Percentiles rank a stretch among this genome's conserved stretches.
Conservation (phyloP, 1,140 invertebrate species). For the Brachionus plicatilis region DNA sequence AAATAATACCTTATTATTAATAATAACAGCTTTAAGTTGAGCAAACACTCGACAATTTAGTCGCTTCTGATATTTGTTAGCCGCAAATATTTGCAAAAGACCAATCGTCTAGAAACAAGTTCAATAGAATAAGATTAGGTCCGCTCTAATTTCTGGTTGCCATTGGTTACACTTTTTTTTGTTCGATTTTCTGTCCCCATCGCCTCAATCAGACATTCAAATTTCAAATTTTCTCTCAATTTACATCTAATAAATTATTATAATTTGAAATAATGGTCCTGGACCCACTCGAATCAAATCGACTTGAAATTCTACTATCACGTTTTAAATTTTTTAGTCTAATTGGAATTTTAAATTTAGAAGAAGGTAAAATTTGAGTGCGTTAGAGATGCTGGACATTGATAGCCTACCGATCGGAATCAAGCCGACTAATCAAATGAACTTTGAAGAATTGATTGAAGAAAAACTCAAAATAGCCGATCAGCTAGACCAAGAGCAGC, state of each 20-base stretch:
- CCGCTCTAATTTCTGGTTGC: not conserved
- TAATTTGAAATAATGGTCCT: constrained; percentile 30
- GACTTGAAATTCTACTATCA: not conserved
- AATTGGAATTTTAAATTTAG: not conserved
- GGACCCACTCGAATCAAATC: not conserved
- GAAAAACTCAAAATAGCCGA: constrained; percentile 35
- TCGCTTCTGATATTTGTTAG: not conserved
- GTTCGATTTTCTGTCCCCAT: not conserved
- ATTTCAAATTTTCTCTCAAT: not conserved
- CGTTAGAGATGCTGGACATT: constrained; percentile 9
- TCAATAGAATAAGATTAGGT: not conserved
- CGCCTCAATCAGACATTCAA: not conserved
- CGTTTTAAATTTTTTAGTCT: not conserved
- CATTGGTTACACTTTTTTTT: constrained; percentile 10
- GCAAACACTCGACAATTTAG: not conserved
- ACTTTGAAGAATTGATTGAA: constrained; percentile 15
- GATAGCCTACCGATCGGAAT: constrained; percentile 20
- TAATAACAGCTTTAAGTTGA: not conserved
- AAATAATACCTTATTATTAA: not conserved
- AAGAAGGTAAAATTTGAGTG: not conserved
- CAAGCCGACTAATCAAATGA: constrained; percentile 12
- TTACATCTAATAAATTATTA: constrained; percentile 31
- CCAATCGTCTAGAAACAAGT: constrained; percentile 26
- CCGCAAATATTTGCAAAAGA: constrained; percentile 8
- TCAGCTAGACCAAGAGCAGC: constrained; percentile 4